phyloP scores from a whole-genome alignment of 2,113 vertebrate genomes.

The Proterorhinus semilunaris region DNA sequence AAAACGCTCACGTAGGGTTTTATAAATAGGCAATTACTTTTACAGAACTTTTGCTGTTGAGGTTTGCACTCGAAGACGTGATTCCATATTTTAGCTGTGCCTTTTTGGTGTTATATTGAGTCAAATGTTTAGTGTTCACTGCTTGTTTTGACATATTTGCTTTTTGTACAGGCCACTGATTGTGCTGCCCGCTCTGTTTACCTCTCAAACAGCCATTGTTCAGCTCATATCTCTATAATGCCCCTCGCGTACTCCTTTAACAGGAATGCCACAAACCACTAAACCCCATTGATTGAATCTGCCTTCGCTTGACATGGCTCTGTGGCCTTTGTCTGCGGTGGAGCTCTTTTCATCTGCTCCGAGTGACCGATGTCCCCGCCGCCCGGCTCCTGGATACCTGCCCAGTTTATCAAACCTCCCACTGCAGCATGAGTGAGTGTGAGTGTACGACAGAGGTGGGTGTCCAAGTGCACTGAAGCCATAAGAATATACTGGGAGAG shows the following conservation, averaged over 20 bases:
- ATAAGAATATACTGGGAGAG: too few species aligned
- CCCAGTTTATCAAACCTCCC: conserved; percentile 47
- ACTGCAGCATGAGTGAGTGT: conserved; percentile 19
- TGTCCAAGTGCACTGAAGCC: background rate
- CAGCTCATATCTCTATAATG: background rate
- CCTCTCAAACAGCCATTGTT: background rate
- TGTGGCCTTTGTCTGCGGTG: conserved; percentile 20
- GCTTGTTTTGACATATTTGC: too few species aligned
- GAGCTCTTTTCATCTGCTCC: conserved; percentile 58
- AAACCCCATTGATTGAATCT: conserved; percentile 5
- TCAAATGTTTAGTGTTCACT: too few species aligned
- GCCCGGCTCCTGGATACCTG: conserved; percentile 39
- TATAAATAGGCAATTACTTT: too few species aligned
- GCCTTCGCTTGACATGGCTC: conserved; percentile 20
- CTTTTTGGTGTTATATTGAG: too few species aligned
- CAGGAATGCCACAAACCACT: conserved; percentile 18
- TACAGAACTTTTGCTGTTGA: too few species aligned
- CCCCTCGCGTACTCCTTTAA: background rate
- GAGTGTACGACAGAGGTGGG: background rate
- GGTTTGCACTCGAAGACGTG: too few species aligned
- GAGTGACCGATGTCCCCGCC: conserved; percentile 51
- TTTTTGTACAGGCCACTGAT: background rate
- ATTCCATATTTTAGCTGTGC: too few species aligned
- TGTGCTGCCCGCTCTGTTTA: background rate
- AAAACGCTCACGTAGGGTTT: too few species aligned